Evolutionary conservation across 2,797 vertebrate species (phyloP), one percentile per base, ranked within the genome.

Genomic region (Hipposideros larvatus): DNA sequence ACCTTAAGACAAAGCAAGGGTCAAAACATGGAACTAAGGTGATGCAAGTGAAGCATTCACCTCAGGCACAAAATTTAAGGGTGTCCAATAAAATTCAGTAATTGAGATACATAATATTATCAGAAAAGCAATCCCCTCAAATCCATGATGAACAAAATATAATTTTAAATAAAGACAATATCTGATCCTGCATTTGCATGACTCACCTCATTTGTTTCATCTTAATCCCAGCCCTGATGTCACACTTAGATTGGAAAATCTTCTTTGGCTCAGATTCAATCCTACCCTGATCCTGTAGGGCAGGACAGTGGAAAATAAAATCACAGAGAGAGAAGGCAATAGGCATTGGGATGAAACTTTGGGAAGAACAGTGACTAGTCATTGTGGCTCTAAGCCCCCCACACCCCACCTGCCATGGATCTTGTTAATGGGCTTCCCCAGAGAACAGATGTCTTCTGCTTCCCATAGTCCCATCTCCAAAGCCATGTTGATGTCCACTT

Each of bases 51-150:
- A 90, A 22, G 28, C 10, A 28, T 2, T 46, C 11, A 16, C 19
- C 37, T 61, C 34, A 26, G 48, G 10, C 18, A 55, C 15, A 66
- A 88, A 66, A 84, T 75, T 55, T 85, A 77, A 77, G 18, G 4
- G 1, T 74, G n/a, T 26, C 41, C 82, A 46, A 16, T 78, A 93
- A 61, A 75, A 51, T 10, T 87, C 82, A 90, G 19, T 13, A 66
- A 83, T 89, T 51, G 90, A 85, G 55, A 70, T 88, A 78, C 83
- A 63, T 78, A 46, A 65, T 87, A 57, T 61, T 85, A 94, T 93
- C 55, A 83, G 55, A 78, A 90, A 95, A 41, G 21, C 13, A 6
- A 61, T 48, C 41, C 4, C 24, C 4, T 21, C 16, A 71, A 91
- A 34, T 61, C 11, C 15, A 68, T 82, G 34, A 93, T 65, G 26